These are phyloP conservation scores for Danionella dracula DNA, from an alignment of 2,797 vertebrate genomes.

Conservation along the genomic window DNA sequence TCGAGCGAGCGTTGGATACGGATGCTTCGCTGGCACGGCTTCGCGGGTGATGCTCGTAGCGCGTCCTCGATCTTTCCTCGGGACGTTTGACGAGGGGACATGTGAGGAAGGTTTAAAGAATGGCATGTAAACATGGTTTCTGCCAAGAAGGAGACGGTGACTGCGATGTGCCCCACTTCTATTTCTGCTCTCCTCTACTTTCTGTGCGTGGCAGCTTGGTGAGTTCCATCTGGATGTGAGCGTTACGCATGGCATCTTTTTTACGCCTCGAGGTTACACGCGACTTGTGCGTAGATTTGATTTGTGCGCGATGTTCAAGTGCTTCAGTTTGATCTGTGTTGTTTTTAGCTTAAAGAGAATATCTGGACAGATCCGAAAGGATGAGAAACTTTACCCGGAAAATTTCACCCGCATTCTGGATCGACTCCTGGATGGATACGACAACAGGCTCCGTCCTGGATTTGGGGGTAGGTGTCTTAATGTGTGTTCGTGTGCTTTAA, in stretches of 20 bases:
- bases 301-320: conserved; percentile 22
- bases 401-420: conserved; percentile 97
- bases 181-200: conserved; percentile 80
- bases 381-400: conserved; percentile 89
- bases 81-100: conserved; percentile 70
- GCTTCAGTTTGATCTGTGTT: conserved; percentile 26
- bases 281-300: background rate
- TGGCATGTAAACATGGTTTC: conserved; percentile 92
- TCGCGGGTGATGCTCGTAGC: conserved; percentile 52
- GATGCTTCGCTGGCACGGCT: conserved; percentile 25
- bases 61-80: conserved; percentile 55
- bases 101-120: conserved; percentile 83
- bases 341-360: conserved; percentile 75
- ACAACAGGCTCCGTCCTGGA: conserved; percentile 96
- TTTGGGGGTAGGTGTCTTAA: conserved; percentile 82
- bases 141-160: conserved; percentile 86
- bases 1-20: conserved; percentile 29
- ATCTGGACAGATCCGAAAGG: conserved; percentile 80
- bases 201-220: conserved; percentile 85
- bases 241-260: conserved; percentile 31
- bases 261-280: conserved; percentile 1
- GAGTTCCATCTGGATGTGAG: conserved; percentile 65
- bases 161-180: conserved; percentile 73
- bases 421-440: conserved; percentile 95
- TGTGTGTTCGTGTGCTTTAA: too few species aligned